Conservation (phyloP, 2,888 invertebrate genomes). For the Chymomyza caudatula region DNA sequence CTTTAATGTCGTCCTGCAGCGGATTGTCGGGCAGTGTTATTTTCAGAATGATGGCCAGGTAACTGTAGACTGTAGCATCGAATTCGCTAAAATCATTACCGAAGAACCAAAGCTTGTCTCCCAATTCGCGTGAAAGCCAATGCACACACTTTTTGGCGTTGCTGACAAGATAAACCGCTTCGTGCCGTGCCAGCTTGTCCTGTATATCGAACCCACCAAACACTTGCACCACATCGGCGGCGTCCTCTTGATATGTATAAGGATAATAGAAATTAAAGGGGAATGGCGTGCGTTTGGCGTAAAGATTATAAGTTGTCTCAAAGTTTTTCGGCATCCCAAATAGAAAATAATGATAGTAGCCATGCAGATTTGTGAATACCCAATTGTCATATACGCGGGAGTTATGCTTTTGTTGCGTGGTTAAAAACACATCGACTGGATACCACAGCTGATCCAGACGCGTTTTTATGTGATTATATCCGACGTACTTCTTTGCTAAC, state of each 20-base stretch:
- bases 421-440: constrained; percentile 82
- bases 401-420: constrained; percentile 84
- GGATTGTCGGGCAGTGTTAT: constrained; percentile 88
- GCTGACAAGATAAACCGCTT: constrained; percentile 80
- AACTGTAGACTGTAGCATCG: constrained; percentile 93
- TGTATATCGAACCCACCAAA: constrained; percentile 76
- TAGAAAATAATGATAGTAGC: constrained; percentile 88
- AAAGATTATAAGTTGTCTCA: too few relatives aligned
- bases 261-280: constrained; percentile 92
- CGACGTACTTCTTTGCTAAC: constrained; percentile 80
- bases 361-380: constrained; percentile 88
- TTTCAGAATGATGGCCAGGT: constrained; percentile 90
- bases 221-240: constrained; percentile 70
- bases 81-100: constrained; percentile 87
- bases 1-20: constrained; percentile 87
- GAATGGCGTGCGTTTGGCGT: too few relatives aligned
- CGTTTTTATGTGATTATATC: constrained; percentile 84
- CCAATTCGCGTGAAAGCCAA: constrained; percentile 86
- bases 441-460: constrained; percentile 81
- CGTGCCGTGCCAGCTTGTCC: constrained; percentile 75
- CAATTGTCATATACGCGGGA: too few relatives aligned
- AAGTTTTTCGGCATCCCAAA: constrained; percentile 92
- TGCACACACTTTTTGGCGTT: constrained; percentile 90
- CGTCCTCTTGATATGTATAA: constrained; percentile 78
- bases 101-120: constrained; percentile 90